A percentile compares a stretch with the other conserved stretches of the same genome.
Conservation (phyloP, 2,113 vertebrate genomes). For the Telmatochromis sp. region DNA sequence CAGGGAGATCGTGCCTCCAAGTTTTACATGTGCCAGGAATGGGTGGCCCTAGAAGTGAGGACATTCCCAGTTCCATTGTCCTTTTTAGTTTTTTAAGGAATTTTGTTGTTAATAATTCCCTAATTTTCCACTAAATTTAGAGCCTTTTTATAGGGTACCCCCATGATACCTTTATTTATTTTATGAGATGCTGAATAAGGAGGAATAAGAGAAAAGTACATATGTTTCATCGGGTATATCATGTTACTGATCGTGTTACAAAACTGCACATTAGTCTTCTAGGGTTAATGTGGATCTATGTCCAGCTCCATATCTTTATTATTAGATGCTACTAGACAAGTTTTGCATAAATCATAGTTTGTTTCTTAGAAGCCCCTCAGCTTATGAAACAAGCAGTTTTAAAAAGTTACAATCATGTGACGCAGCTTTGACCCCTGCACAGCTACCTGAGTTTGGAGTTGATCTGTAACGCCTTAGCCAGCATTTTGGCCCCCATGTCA, state of each 20-base stretch:
- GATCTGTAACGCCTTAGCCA: constrained; percentile 95
- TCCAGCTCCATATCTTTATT: neutral
- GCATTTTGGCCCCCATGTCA: constrained; percentile 97
- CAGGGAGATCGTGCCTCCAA: neutral
- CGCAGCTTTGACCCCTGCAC: neutral
- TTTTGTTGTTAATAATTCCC: accelerated
- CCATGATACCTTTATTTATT: neutral
- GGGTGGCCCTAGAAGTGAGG: neutral
- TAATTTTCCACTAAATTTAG: neutral
- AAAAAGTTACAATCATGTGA: neutral
- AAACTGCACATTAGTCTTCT: neutral
- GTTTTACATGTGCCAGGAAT: neutral
- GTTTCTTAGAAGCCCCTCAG: neutral
- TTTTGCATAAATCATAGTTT: neutral
- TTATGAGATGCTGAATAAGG: neutral
- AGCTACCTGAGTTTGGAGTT: constrained; percentile 93
- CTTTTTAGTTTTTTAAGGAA: neutral
- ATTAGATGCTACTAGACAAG: accelerated
- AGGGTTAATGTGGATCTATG: neutral
- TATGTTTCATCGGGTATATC: neutral
- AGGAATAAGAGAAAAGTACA: accelerated
- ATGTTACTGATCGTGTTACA: accelerated
- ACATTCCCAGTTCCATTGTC: accelerated
- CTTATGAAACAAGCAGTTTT: neutral
- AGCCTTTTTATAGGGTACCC: neutral